phyloP scores from a whole-genome alignment of 2,797 vertebrate genomes.

The Neosalanx taihuensis region DNA sequence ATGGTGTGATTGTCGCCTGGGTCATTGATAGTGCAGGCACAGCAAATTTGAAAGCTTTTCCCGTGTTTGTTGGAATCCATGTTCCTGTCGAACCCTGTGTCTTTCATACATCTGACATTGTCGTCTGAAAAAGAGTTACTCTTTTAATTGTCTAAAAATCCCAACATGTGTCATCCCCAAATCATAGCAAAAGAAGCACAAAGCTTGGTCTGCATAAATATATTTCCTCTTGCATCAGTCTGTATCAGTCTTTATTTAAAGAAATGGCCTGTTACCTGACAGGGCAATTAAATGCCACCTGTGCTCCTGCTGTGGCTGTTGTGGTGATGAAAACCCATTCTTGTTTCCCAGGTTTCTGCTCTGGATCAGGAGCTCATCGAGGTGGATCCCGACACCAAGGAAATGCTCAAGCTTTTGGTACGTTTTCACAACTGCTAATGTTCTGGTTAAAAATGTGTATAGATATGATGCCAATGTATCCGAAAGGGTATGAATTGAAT shows the following conservation, averaged over 20 bases:
- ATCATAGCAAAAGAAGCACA: too few species aligned
- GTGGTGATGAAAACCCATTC: neutral
- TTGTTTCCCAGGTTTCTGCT: constrained; percentile 78
- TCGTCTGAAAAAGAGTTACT: neutral
- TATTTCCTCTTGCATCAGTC: too few species aligned
- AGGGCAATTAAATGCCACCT: too few species aligned
- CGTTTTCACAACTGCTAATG: constrained; percentile 39
- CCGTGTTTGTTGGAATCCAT: constrained; percentile 67
- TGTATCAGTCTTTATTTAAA: too few species aligned
- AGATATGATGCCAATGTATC: too few species aligned
- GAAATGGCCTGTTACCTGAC: too few species aligned
- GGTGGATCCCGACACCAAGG: constrained; percentile 86
- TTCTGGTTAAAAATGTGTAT: too few species aligned
- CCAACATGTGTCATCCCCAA: too few species aligned
- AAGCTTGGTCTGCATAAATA: too few species aligned
- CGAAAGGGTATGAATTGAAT: too few species aligned
- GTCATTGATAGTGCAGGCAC: constrained; percentile 64
- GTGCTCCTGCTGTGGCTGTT: too few species aligned
- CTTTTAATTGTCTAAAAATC: too few species aligned
- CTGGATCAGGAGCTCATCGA: constrained; percentile 89
- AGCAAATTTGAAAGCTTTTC: constrained; percentile 61
- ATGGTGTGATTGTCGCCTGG: constrained; percentile 38
- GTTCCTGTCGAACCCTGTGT: constrained; percentile 69
- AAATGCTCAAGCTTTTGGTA: constrained; percentile 88
- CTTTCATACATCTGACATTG: constrained; percentile 54